A percentile compares a stretch with the other conserved stretches of the same genome.
These are phyloP conservation scores for Crypturellus tataupa DNA, from an alignment of 2,797 vertebrate genomes.

Conservation along the genomic window DNA sequence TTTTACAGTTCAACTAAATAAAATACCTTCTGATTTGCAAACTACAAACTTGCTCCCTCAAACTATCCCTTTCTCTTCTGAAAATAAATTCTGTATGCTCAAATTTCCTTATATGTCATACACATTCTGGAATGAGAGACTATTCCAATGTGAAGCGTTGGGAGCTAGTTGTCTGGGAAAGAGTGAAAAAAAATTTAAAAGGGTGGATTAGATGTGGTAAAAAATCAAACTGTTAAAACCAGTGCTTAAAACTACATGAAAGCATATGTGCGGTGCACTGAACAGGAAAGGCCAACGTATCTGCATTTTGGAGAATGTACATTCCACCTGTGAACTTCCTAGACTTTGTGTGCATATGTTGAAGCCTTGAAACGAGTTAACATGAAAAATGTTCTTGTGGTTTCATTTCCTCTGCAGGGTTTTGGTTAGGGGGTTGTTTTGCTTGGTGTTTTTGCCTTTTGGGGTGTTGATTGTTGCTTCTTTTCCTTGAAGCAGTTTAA, in stretches of 20 bases:
- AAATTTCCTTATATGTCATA: slow-evolving; percentile 1
- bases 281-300: neutral
- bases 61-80: slow-evolving; percentile 43
- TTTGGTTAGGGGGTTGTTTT: slow-evolving; percentile 18
- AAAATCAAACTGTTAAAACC: neutral
- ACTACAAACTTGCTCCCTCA: slow-evolving; percentile 34
- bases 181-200: slow-evolving; percentile 14
- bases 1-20: slow-evolving; percentile 40
- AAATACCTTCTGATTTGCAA: slow-evolving; percentile 61
- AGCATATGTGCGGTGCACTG: neutral
- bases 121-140: slow-evolving; percentile 9
- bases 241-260: neutral
- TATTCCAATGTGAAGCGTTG: neutral
- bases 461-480: slow-evolving; percentile 12
- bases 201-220: neutral
- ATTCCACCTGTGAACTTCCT: slow-evolving; percentile 31
- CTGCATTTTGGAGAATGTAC: slow-evolving; percentile 13
- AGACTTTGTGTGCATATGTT: neutral
- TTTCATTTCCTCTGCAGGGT: slow-evolving; percentile 29
- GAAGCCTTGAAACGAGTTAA: slow-evolving; percentile 1
- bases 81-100: slow-evolving; percentile 14
- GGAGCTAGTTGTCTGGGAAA: neutral
- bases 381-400: slow-evolving; percentile 32
- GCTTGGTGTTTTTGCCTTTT: slow-evolving; percentile 7
- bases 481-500: neutral